Percentiles rank a stretch among this genome's conserved stretches.
Evolutionary conservation across 2,888 invertebrate species (phyloP).

Genomic region (Scaeva pyrastri): DNA sequence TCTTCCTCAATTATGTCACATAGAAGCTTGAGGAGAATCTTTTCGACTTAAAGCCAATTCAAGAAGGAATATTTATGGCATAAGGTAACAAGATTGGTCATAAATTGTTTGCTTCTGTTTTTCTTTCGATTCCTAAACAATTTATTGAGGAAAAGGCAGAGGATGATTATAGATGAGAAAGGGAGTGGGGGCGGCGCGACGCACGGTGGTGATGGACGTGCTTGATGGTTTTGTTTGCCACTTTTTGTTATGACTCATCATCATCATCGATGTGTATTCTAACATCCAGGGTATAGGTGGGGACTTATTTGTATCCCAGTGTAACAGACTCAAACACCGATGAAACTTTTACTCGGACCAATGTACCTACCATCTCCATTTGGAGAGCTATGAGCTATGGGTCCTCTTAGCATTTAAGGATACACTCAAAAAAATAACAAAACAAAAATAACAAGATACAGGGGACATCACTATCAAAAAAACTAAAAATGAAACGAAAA

Average conservation of each 20-base stretch:
- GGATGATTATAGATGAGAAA: neutral
- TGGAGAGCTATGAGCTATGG: slow-evolving; percentile 23
- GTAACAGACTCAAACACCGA: slow-evolving; percentile 25
- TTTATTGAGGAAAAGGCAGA: neutral
- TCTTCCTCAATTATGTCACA: slow-evolving; percentile 63
- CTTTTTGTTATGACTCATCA: slow-evolving; percentile 46
- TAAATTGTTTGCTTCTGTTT: slow-evolving; percentile 54
- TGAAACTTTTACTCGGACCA: slow-evolving; percentile 2
- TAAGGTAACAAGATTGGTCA: slow-evolving; percentile 59
- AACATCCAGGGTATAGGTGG: slow-evolving; percentile 4
- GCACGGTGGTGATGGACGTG: neutral
- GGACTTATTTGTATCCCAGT: slow-evolving; percentile 10
- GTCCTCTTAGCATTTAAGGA: slow-evolving; percentile 33
- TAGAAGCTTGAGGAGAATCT: slow-evolving; percentile 22
- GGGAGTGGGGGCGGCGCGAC: neutral
- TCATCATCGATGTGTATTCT: slow-evolving; percentile 50
- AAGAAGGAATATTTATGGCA: slow-evolving; percentile 37
- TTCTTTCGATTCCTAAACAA: slow-evolving; percentile 21
- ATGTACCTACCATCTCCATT: slow-evolving; percentile 26
- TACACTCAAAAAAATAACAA: neutral
- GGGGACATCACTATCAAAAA: too few relatives aligned
- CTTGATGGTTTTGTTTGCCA: slow-evolving; percentile 14
- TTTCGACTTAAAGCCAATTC: slow-evolving; percentile 29
- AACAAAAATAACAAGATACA: too few relatives aligned
- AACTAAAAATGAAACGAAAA: too few relatives aligned